A percentile compares a stretch with the other conserved stretches of the same genome.
Conservation (phyloP, 2,797 vertebrate genomes). For the Erethizon dorsatum region DNA sequence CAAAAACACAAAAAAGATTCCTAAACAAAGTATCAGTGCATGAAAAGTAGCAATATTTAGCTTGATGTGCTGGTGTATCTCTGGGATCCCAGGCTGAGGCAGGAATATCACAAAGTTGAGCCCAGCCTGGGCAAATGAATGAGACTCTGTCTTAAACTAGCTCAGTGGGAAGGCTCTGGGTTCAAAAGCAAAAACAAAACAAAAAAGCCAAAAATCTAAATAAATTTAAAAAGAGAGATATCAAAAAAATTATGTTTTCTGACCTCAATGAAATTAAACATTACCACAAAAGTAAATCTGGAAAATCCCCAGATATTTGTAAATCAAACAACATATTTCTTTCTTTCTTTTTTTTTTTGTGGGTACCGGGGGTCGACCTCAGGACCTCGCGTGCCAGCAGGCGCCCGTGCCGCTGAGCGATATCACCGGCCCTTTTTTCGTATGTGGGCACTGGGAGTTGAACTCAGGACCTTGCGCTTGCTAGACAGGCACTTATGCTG, state of each 20-base stretch:
- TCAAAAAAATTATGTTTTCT: background rate
- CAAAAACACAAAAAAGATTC: background rate
- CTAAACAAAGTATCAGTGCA: background rate
- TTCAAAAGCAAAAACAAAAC: background rate
- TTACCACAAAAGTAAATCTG: background rate
- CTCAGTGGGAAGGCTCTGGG: background rate
- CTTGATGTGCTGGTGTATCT: too few relatives aligned
- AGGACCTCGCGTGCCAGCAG: too few relatives aligned
- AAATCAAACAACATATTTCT: background rate
- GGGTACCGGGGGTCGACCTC: too few relatives aligned
- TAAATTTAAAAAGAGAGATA: background rate
- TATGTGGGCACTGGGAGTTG: too few relatives aligned
- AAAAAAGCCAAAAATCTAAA: background rate
- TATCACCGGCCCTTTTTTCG: too few relatives aligned
- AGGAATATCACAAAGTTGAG: background rate
- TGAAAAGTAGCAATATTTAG: background rate
- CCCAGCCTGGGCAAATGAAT: background rate
- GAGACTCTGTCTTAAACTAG: background rate
- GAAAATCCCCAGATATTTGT: background rate
- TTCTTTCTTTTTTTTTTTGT: too few relatives aligned
- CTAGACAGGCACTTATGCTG: too few relatives aligned
- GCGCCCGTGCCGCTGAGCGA: too few relatives aligned
- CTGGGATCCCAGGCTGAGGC: too few relatives aligned
- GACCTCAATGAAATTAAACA: background rate
- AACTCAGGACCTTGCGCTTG: too few relatives aligned